Evolutionary conservation across 2,888 invertebrate genomes (phyloP).

Genomic region (Campoplex capitator): DNA sequence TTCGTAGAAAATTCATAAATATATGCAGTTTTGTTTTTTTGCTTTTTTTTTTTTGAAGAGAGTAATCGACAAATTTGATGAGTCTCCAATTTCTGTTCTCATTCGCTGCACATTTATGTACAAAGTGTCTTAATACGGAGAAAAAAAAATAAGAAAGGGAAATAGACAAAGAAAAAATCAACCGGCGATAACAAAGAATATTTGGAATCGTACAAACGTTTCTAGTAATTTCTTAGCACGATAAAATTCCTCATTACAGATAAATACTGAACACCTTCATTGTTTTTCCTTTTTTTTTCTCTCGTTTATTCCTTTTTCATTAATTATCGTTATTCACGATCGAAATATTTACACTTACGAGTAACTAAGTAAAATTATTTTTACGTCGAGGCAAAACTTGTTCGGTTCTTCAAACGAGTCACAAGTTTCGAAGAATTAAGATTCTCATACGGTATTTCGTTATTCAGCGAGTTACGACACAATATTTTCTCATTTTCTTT

Average conservation of each 20-base stretch:
- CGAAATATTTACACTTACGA: constrained; percentile 41
- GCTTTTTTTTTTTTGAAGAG: not conserved
- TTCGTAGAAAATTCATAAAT: constrained; percentile 11
- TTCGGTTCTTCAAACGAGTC: constrained; percentile 7
- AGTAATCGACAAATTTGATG: constrained; percentile 18
- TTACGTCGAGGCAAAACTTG: not conserved
- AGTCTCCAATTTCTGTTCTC: not conserved
- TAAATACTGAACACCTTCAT: constrained; percentile 63
- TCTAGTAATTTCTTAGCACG: constrained; percentile 37
- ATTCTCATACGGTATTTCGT: constrained; percentile 2
- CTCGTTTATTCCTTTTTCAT: not conserved
- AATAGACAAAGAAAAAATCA: constrained; percentile 28
- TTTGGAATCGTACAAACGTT: constrained; percentile 58
- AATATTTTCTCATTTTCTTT: not conserved
- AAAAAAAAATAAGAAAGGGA: constrained; percentile 5
- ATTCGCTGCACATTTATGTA: constrained; percentile 29
- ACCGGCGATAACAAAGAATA: constrained; percentile 61
- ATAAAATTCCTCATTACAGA: constrained; percentile 63
- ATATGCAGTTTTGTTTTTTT: not conserved
- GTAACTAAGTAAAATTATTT: not conserved
- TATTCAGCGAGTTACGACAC: constrained; percentile 15
- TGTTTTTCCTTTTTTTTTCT: constrained; percentile 25
- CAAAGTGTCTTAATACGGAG: constrained; percentile 33
- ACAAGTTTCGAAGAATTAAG: constrained; percentile 36
- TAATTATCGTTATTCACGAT: not conserved